Percentiles rank a stretch among this genome's conserved stretches.
These are phyloP conservation scores for Montipora cactus DNA, from an alignment of 64 coral and sea anemone genomes.

Conservation along the genomic window DNA sequence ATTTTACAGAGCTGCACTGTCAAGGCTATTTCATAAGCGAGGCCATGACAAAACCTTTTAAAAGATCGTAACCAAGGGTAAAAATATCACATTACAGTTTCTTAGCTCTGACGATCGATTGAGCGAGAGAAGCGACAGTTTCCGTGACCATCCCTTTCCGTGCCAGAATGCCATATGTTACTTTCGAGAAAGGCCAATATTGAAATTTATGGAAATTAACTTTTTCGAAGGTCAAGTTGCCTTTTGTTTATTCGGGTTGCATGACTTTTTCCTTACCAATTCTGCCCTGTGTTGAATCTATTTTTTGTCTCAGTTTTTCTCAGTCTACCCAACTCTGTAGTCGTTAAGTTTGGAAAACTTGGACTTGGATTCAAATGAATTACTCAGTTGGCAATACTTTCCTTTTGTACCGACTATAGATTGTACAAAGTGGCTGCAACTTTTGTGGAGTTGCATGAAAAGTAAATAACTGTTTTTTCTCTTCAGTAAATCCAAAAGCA, in stretches of 20 bases:
- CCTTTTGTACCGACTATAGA: no score
- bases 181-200: slow-evolving; percentile 25
- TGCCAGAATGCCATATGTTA: not conserved
- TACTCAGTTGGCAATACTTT: no score
- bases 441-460: not conserved
- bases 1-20: not conserved
- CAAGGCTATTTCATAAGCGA: not conserved
- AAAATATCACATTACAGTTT: not conserved
- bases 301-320: not conserved
- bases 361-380: no score
- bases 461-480: no score
- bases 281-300: not conserved
- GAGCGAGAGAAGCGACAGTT: not conserved
- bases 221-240: slow-evolving; percentile 22
- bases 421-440: not conserved
- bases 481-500: no score
- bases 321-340: not conserved
- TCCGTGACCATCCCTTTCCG: not conserved
- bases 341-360: no score
- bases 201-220: slow-evolving; percentile 38
- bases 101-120: not conserved
- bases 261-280: not conserved
- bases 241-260: slow-evolving; percentile 4
- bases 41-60: not conserved
- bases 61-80: no score